A percentile compares a stretch with the other conserved stretches of the same genome.
Conservation (phyloP, 2,113 vertebrate species). For the Stigmatopora argus region DNA sequence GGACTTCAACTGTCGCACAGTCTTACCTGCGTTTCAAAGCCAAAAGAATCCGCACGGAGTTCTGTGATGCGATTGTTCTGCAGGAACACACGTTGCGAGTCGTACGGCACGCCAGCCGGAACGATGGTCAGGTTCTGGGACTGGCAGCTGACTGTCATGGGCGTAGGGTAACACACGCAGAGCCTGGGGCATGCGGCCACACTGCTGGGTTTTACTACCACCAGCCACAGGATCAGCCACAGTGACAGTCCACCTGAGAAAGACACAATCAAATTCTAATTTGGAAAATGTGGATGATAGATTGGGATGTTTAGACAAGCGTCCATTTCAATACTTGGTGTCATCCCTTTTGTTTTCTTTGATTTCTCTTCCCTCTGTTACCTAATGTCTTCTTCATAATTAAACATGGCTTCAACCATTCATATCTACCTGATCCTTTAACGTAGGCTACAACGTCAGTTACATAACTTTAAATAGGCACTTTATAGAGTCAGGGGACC, state of each 20-base stretch:
- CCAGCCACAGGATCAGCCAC: slow-evolving; percentile 79
- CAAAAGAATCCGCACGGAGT: slow-evolving; percentile 87
- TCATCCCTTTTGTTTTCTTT: slow-evolving; percentile 13
- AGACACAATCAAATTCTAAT: neutral
- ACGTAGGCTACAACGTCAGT: slow-evolving; percentile 29
- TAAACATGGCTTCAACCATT: slow-evolving; percentile 47
- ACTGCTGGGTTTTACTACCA: slow-evolving; percentile 73
- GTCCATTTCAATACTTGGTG: slow-evolving; percentile 11
- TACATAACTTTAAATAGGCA: slow-evolving; percentile 28
- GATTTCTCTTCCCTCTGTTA: slow-evolving; percentile 32
- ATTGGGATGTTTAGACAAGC: slow-evolving; percentile 2
- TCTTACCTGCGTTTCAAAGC: slow-evolving; percentile 81
- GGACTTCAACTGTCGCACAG: neutral
- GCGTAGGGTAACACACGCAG: slow-evolving; percentile 92
- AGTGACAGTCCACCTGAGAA: slow-evolving; percentile 70
- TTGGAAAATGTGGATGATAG: neutral
- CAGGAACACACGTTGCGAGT: slow-evolving; percentile 91
- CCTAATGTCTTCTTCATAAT: slow-evolving; percentile 44
- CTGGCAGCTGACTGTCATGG: slow-evolving; percentile 97
- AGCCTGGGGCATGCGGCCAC: slow-evolving; percentile 80
- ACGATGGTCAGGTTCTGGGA: slow-evolving; percentile 92
- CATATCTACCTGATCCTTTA: slow-evolving; percentile 41
- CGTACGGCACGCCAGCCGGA: slow-evolving; percentile 80
- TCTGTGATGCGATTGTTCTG: slow-evolving; percentile 95
- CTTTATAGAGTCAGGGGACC: neutral